Evolutionary conservation across 2,888 invertebrate species (phyloP), one percentile per base, ranked within the genome.

Genomic region (Anagyrus pseudococci): DNA sequence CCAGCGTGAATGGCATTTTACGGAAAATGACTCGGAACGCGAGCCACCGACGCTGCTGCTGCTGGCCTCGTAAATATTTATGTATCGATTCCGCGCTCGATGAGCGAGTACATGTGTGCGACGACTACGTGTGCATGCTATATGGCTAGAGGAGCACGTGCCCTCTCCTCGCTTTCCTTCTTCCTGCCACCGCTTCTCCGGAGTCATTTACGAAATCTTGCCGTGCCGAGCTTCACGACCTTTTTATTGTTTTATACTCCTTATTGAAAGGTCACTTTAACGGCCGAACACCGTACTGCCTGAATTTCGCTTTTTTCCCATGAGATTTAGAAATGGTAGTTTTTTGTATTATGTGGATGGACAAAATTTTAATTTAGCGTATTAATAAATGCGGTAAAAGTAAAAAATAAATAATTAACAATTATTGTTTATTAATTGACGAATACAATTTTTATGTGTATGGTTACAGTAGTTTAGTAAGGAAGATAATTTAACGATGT

Each of bases 1-100:
- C 4, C 29, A 29, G 6, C 6, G 29, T 29, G 29, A 29, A 29
- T 29, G 29, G 50, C 41, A 25, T 41, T 65, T 69, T 67, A 66
- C 64, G 67, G 59, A 59, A 65, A 29, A 66, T 63, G 61, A 62
- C 64, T 59, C 57, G 64, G 40, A 60, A 54, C 44, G 40, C 10
- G 41, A 49, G 15, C 7, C 23, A 25, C 15, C 8, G 17, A 41
- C 41, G 7, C 33, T 33, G 33, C 33, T 8, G 33, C 13, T 33
- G 7, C 13, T 33, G 22, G 58, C 4, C 6, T 52, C 26, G 62
- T 67, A 67, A 67, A 64, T 67, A 67, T 67, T 64, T 67, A 53
- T 57, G 57, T 59, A 64, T 62, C 67, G 64, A 62, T 61, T 67
- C 40, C 53, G 20, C 7, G 46, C 43, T 20, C 47, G 56, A 62